Conservation (phyloP, 2,797 vertebrate genomes). For the Argya squamiceps region DNA sequence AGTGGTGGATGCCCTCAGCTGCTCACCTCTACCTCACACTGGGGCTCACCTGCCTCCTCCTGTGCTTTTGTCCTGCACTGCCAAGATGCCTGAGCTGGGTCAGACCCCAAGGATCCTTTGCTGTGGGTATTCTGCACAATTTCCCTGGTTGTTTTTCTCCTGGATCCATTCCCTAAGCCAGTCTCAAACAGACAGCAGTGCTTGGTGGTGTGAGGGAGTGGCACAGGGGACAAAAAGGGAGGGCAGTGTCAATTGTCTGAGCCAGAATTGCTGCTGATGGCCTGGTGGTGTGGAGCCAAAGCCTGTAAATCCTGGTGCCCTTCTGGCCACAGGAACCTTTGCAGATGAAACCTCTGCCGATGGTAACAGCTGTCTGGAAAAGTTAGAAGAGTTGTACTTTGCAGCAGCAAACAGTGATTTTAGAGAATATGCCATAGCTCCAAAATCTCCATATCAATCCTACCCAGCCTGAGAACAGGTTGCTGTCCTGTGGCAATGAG, state of each 20-base stretch:
- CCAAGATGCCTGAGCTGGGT: neutral
- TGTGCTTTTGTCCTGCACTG: neutral
- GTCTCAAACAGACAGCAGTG: neutral
- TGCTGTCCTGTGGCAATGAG: neutral
- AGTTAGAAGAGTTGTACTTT: neutral
- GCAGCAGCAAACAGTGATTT: neutral
- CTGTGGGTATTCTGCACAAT: neutral
- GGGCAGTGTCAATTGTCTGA: neutral
- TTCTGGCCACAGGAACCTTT: neutral
- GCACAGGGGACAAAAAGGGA: neutral
- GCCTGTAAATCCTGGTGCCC: neutral
- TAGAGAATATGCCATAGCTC: neutral
- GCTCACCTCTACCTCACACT: fast-evolving
- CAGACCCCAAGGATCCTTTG: neutral
- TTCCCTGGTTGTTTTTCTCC: neutral
- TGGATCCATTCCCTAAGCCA: neutral
- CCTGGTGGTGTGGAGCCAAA: neutral
- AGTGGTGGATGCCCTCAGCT: neutral
- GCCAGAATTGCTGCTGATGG: neutral
- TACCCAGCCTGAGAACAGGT: neutral
- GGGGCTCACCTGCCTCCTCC: neutral
- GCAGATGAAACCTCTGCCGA: neutral
- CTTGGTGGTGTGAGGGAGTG: neutral
- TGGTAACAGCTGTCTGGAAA: neutral
- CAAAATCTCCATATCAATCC: neutral